These are phyloP conservation scores for Notocelia uddmanniana DNA, from an alignment of 2,888 invertebrate species.

Conservation along the genomic window DNA sequence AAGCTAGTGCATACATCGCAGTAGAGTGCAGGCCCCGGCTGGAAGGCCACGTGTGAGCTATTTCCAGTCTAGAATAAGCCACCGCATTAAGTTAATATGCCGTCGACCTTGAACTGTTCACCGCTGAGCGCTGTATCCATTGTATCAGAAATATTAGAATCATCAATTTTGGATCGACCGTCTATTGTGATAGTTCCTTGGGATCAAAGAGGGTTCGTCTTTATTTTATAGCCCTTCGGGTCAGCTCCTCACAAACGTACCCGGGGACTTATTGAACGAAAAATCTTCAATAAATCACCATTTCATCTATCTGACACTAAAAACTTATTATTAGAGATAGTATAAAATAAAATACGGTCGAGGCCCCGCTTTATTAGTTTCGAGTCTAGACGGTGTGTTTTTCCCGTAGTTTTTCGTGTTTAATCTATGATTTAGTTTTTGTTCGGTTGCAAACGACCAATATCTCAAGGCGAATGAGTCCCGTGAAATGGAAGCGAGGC, in stretches of 20 bases:
- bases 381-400: conserved; percentile 39
- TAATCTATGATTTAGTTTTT: conserved; percentile 38
- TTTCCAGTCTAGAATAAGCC: conserved; percentile 29
- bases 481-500: conserved; percentile 22
- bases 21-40: neutral
- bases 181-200: conserved; percentile 35
- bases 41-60: conserved; percentile 23
- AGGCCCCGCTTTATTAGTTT: conserved; percentile 33
- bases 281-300: conserved; percentile 32
- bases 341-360: conserved; percentile 34
- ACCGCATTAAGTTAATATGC: conserved; percentile 31
- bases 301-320: conserved; percentile 21
- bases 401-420: conserved; percentile 25
- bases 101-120: conserved; percentile 29
- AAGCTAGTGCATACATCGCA: conserved; percentile 1
- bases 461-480: conserved; percentile 35
- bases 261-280: conserved; percentile 12
- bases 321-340: conserved; percentile 30
- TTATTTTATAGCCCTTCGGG: conserved; percentile 29
- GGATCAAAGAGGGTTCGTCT: conserved; percentile 28
- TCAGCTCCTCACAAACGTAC: conserved; percentile 23
- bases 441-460: conserved; percentile 26
- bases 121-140: conserved; percentile 16
- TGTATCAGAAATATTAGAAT: conserved; percentile 22
- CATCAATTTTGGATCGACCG: conserved; percentile 27